Evolutionary conservation across 2,797 vertebrate species (phyloP).

Genomic region (Perdix hodgsoniae): DNA sequence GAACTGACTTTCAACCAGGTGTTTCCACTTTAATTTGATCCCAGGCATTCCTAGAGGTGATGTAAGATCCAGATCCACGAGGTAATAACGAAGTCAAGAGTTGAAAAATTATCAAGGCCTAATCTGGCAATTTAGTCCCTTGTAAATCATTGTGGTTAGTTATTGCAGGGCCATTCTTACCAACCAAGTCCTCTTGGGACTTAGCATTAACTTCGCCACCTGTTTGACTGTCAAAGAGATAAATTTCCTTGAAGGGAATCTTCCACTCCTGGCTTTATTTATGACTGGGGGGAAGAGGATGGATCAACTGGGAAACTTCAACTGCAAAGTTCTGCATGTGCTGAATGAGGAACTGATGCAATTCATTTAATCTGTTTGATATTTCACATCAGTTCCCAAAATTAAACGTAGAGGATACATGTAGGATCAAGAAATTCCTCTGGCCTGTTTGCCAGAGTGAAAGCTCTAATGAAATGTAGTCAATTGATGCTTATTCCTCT

Average conservation of each 20-base stretch:
- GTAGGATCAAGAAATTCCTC: neutral
- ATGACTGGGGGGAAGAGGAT: constrained; percentile 37
- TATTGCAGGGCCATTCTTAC: constrained; percentile 70
- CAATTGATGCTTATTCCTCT: neutral
- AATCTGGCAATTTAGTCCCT: constrained; percentile 75
- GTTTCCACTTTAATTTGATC: constrained; percentile 78
- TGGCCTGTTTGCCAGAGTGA: neutral
- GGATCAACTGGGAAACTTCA: constrained; percentile 64
- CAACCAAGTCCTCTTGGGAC: constrained; percentile 60
- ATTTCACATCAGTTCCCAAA: constrained; percentile 32
- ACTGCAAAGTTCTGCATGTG: neutral
- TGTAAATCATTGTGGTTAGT: constrained; percentile 73
- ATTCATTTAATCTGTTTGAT: constrained; percentile 42
- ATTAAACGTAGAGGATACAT: neutral
- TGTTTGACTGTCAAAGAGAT: constrained; percentile 74
- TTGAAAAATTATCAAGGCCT: constrained; percentile 77
- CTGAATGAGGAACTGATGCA: neutral
- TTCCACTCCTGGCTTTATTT: constrained; percentile 62
- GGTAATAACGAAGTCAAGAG: constrained; percentile 78
- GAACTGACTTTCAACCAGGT: constrained; percentile 71
- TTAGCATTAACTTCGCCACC: constrained; percentile 69
- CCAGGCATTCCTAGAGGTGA: constrained; percentile 72
- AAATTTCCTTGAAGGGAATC: constrained; percentile 73
- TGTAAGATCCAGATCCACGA: constrained; percentile 75
- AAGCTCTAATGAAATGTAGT: constrained; percentile 8